phyloP scores from a whole-genome alignment of 2,113 vertebrate genomes.

The Triplophysa dalaica region DNA sequence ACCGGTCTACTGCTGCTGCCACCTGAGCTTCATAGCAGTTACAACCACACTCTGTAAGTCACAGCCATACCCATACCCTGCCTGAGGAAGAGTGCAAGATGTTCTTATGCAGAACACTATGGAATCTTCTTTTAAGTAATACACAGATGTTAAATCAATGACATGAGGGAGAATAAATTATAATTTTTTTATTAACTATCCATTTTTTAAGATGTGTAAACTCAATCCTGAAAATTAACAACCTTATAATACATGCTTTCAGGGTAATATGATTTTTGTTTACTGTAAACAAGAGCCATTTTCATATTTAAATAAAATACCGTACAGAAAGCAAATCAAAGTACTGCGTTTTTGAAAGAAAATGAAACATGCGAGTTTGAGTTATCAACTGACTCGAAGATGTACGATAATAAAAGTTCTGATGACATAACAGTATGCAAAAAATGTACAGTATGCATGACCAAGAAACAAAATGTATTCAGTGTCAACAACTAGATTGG shows the following conservation, averaged over 20 bases:
- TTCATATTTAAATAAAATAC: constrained; percentile 22
- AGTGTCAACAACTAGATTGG: constrained; percentile 42
- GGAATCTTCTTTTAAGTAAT: too few relatives aligned
- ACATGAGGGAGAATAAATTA: too few relatives aligned
- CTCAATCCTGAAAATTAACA: constrained; percentile 44
- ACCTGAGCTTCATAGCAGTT: too few relatives aligned
- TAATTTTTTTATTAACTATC: too few relatives aligned
- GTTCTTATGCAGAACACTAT: too few relatives aligned
- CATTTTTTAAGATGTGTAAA: neutral
- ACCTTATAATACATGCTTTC: constrained; percentile 45
- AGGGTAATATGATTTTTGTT: constrained; percentile 40
- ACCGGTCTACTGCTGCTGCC: too few relatives aligned
- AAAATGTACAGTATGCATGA: constrained; percentile 38
- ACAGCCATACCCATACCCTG: too few relatives aligned
- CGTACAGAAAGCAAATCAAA: constrained; percentile 39
- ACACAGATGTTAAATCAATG: too few relatives aligned
- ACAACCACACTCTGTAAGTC: too few relatives aligned
- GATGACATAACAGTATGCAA: constrained; percentile 36
- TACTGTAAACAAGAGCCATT: constrained; percentile 48
- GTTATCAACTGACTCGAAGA: neutral
- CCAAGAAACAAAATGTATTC: constrained; percentile 35
- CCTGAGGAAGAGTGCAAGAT: too few relatives aligned
- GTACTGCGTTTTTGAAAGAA: constrained; percentile 29
- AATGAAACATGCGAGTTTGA: constrained; percentile 12
- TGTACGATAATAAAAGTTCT: neutral